Percentiles rank a stretch among this genome's conserved stretches.
Evolutionary conservation across 2,888 invertebrate species (phyloP).

Genomic region (Orthosia cruda): DNA sequence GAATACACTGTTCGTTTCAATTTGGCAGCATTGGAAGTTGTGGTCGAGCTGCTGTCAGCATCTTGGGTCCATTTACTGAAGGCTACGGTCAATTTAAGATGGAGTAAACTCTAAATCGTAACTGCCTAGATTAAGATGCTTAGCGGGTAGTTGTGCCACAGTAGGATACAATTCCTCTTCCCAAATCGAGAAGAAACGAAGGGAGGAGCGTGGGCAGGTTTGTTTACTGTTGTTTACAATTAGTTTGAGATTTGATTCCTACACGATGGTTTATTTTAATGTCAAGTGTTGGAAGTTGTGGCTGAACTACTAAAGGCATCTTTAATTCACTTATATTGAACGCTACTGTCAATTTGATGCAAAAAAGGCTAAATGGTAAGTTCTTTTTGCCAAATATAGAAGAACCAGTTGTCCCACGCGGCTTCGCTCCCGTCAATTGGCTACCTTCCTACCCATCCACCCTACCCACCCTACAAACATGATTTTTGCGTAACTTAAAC

Average conservation of each 20-base stretch:
- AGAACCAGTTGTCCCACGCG: too few species aligned
- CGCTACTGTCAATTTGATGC: too few species aligned
- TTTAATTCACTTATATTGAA: too few species aligned
- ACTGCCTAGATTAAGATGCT: background rate
- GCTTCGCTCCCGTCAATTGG: too few species aligned
- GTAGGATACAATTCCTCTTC: background rate
- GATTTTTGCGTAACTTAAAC: too few species aligned
- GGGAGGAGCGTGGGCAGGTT: background rate
- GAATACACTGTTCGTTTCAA: conserved; percentile 50
- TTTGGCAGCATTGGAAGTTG: conserved; percentile 57
- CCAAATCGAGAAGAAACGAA: background rate
- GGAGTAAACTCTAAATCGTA: background rate
- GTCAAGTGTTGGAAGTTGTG: too few species aligned
- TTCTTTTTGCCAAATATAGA: too few species aligned
- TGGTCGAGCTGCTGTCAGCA: background rate
- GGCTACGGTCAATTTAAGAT: background rate
- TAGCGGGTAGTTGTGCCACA: background rate
- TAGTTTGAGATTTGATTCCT: background rate
- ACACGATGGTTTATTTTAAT: too few species aligned
- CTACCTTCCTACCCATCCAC: too few species aligned
- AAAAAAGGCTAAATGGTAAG: too few species aligned
- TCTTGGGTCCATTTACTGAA: conserved; percentile 16
- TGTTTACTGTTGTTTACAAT: background rate
- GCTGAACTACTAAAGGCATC: too few species aligned
- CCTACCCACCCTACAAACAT: too few species aligned